Evolutionary conservation across 2,113 vertebrate species (phyloP).

Genomic region (Camelus dromedarius): DNA sequence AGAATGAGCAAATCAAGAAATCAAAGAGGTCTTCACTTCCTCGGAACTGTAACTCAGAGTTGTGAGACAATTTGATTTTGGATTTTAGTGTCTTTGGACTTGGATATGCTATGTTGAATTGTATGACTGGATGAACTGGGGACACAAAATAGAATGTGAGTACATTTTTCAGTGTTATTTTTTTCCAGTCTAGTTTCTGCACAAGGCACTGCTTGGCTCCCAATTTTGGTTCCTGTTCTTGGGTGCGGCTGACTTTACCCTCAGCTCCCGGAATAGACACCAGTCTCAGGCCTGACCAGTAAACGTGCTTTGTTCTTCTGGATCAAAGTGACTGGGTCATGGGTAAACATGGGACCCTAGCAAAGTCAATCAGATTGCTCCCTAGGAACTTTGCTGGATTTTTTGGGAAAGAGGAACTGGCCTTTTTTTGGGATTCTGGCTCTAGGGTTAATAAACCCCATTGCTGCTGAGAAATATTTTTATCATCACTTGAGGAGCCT

Average conservation of each 20-base stretch:
- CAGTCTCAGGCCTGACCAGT: neutral
- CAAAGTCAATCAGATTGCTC: neutral
- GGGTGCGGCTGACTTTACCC: neutral
- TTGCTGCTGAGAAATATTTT: neutral
- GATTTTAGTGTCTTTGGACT: neutral
- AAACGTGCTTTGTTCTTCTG: neutral
- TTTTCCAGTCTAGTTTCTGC: neutral
- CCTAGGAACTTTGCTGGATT: neutral
- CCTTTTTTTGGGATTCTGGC: neutral
- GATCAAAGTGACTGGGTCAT: neutral
- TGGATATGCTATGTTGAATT: neutral
- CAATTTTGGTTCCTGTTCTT: neutral
- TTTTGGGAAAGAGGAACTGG: neutral
- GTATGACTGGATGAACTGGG: neutral
- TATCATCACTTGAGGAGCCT: neutral
- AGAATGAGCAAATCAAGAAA: neutral
- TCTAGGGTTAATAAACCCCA: neutral
- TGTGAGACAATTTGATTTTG: neutral
- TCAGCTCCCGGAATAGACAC: neutral
- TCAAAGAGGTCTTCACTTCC: neutral
- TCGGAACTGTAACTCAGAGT: neutral
- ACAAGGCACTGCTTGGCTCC: neutral
- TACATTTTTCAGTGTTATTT: neutral
- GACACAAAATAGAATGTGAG: neutral
- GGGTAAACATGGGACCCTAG: neutral